These are phyloP conservation scores for Cyanoramphus novaezelandiae DNA, from an alignment of 2,113 vertebrate species.

Conservation along the genomic window DNA sequence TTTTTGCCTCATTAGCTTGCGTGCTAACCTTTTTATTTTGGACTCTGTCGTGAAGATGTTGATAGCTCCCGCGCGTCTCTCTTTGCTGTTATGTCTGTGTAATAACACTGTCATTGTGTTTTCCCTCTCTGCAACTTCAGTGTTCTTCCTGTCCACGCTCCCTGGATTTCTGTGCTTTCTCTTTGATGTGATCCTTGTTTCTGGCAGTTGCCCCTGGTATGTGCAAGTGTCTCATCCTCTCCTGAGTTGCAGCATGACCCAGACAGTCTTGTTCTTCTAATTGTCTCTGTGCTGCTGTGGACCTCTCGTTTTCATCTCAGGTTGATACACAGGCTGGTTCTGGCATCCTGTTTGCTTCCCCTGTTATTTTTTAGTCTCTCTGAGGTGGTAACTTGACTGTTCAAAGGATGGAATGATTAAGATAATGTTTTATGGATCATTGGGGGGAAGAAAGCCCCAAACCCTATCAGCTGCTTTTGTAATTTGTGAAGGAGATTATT, in stretches of 20 bases:
- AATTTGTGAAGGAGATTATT: slow-evolving; percentile 39
- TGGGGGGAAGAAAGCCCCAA: not conserved
- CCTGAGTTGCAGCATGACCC: not conserved
- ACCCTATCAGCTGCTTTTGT: not conserved
- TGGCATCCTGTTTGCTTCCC: not conserved
- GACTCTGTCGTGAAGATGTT: not conserved
- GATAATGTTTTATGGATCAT: not conserved
- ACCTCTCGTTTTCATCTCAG: not conserved
- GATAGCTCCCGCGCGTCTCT: not conserved
- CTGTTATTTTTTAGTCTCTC: not conserved
- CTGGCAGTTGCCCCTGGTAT: not conserved
- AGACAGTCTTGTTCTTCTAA: not conserved
- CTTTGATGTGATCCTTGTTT: not conserved
- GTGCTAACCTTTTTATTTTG: slow-evolving; percentile 16
- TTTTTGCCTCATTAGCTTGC: slow-evolving; percentile 35
- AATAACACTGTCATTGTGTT: rapidly evolving
- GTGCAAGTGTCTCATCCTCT: not conserved
- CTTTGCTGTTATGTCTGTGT: rapidly evolving
- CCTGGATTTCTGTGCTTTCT: not conserved
- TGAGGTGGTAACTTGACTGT: not conserved
- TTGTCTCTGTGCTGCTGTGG: not conserved
- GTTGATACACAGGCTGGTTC: not conserved
- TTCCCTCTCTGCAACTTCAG: not conserved
- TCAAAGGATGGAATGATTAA: not conserved
- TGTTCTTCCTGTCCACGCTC: not conserved